Conservation (phyloP, 2,888 invertebrate species). For the Drosophila kambysellisi region DNA sequence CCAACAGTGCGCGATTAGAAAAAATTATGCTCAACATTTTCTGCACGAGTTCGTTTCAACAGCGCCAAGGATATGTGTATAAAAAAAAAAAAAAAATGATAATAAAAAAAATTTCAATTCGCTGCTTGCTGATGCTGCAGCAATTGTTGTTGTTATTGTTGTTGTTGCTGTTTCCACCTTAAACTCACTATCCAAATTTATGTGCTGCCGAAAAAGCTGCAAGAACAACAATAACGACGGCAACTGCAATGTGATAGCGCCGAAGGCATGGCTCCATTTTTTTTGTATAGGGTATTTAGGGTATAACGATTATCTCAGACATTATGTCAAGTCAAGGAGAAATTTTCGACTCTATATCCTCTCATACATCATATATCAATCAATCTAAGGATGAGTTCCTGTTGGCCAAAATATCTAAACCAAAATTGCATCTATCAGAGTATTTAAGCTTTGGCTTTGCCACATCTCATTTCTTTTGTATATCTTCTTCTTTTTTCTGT, state of each 20-base stretch:
- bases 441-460: slow-evolving; percentile 8
- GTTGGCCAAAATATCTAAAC: background rate
- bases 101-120: slow-evolving; percentile 59
- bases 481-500: slow-evolving; percentile 6
- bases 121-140: slow-evolving; percentile 12
- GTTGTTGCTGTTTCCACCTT: slow-evolving; percentile 32
- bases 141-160: slow-evolving; percentile 18
- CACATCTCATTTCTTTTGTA: background rate
- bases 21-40: slow-evolving; percentile 79
- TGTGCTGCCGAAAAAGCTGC: slow-evolving; percentile 68
- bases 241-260: slow-evolving; percentile 23
- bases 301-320: background rate
- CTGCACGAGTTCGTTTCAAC: slow-evolving; percentile 74
- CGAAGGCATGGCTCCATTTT: slow-evolving; percentile 17
- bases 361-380: background rate
- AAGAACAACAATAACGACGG: slow-evolving; percentile 19
- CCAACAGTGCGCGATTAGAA: slow-evolving; percentile 70
- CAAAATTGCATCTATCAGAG: background rate
- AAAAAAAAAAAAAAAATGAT: slow-evolving; percentile 7
- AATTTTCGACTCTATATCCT: no score
- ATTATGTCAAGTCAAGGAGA: background rate
- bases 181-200: slow-evolving; percentile 69
- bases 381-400: background rate
- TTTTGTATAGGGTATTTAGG: slow-evolving; percentile 1
- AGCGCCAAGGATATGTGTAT: slow-evolving; percentile 38